A percentile compares a stretch with the other conserved stretches of the same genome.
Evolutionary conservation across 2,888 invertebrate genomes (phyloP).

Genomic region (Synanthedon tipuliformis): DNA sequence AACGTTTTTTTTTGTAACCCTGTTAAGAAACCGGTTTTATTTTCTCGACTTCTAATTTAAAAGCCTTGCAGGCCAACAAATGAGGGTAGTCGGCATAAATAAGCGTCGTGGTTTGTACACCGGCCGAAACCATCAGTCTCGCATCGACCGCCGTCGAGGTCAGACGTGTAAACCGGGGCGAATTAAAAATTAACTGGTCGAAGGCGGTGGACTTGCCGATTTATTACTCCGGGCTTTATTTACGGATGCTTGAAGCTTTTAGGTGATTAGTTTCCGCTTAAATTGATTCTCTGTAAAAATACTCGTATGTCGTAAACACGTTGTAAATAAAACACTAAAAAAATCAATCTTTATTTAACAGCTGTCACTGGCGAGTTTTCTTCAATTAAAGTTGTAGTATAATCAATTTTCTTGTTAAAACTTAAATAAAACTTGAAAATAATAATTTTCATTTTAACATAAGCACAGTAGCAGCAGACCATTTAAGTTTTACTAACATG

Average conservation of each 20-base stretch:
- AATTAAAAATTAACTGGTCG: slow-evolving; percentile 57
- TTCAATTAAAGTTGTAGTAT: too few species aligned
- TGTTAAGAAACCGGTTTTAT: slow-evolving; percentile 20
- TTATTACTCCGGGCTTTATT: slow-evolving; percentile 47
- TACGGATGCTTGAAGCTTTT: slow-evolving; percentile 38
- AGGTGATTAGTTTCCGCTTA: slow-evolving; percentile 36
- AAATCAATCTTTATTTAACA: too few species aligned
- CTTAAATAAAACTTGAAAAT: too few species aligned
- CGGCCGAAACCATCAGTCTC: slow-evolving; percentile 50
- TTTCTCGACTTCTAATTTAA: slow-evolving; percentile 45
- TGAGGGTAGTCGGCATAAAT: slow-evolving; percentile 62
- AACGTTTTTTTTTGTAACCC: too few species aligned
- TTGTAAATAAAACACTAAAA: background rate
- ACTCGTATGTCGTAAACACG: background rate
- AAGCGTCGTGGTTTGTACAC: slow-evolving; percentile 46
- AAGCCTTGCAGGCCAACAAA: slow-evolving; percentile 45
- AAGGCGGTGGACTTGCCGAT: slow-evolving; percentile 35
- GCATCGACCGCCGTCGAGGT: slow-evolving; percentile 40
- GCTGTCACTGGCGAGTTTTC: too few species aligned
- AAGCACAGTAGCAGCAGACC: too few species aligned
- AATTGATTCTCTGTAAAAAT: background rate
- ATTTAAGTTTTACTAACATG: too few species aligned
- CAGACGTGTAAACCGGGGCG: slow-evolving; percentile 40
- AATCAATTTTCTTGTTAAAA: too few species aligned
- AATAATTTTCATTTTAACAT: too few species aligned